These are phyloP conservation scores for Phragmatobia fuliginosa DNA, from an alignment of 2,888 invertebrate species.

Conservation along the genomic window DNA sequence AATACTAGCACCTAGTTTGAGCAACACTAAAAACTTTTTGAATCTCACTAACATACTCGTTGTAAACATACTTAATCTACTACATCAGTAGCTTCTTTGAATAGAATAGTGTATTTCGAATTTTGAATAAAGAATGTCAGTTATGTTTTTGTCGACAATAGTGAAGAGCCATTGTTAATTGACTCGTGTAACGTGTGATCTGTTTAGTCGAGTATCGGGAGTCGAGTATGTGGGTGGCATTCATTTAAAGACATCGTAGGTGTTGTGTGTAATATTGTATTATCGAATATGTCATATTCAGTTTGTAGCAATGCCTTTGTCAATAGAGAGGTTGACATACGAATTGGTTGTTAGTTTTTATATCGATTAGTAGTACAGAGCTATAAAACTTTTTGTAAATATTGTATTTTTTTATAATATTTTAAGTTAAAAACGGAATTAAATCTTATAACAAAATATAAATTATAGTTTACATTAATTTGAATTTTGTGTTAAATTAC, in stretches of 20 bases:
- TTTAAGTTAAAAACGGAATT: neutral
- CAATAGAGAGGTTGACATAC: slow-evolving; percentile 26
- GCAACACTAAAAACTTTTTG: neutral
- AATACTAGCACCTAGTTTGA: neutral
- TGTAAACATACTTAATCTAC: neutral
- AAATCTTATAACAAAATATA: neutral
- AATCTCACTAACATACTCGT: neutral
- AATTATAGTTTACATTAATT: neutral
- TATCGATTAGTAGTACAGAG: slow-evolving; percentile 4
- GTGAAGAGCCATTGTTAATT: slow-evolving; percentile 67
- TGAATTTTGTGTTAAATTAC: neutral
- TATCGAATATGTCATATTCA: slow-evolving; percentile 36
- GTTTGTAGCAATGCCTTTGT: slow-evolving; percentile 20
- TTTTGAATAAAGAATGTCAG: slow-evolving; percentile 5
- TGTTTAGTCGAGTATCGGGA: slow-evolving; percentile 54
- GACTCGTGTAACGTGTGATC: slow-evolving; percentile 67
- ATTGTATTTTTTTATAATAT: neutral
- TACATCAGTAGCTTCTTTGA: slow-evolving; percentile 1
- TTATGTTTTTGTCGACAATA: slow-evolving; percentile 55
- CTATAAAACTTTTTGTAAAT: slow-evolving; percentile 2
- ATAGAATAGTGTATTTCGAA: neutral
- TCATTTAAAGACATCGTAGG: slow-evolving; percentile 34
- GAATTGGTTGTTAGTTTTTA: slow-evolving; percentile 28
- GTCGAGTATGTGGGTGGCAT: slow-evolving; percentile 62
- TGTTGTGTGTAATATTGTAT: slow-evolving; percentile 40